Evolutionary conservation across 2,888 invertebrate genomes (phyloP).

Genomic region (Epistrophella euchroma): DNA sequence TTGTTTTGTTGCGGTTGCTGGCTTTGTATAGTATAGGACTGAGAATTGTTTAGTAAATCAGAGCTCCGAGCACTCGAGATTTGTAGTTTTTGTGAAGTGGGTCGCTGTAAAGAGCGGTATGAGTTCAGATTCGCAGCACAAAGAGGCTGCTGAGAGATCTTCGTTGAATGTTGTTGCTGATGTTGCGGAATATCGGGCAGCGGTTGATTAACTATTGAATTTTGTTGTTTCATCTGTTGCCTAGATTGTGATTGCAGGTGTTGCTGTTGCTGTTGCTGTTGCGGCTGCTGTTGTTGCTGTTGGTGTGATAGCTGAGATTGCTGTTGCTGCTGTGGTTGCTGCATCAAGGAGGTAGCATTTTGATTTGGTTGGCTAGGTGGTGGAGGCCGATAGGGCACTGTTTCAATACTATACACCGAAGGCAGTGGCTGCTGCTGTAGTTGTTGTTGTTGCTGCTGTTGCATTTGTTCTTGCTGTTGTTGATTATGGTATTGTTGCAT

Average conservation of each 20-base stretch:
- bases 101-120: conserved; percentile 86
- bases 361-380: conserved; percentile 71
- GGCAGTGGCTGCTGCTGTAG: conserved; percentile 79
- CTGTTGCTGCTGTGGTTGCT: conserved; percentile 77
- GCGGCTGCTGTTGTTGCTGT: conserved; percentile 73
- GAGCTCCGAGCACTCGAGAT: conserved; percentile 73
- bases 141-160: conserved; percentile 83
- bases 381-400: conserved; percentile 78
- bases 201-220: conserved; percentile 84
- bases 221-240: conserved; percentile 72
- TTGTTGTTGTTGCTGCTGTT: conserved; percentile 54
- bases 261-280: conserved; percentile 78
- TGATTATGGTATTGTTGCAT: conserved; percentile 75
- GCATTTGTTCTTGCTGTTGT: conserved; percentile 77
- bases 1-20: conserved; percentile 77
- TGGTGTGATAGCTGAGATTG: conserved; percentile 42
- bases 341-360: conserved; percentile 47
- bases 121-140: conserved; percentile 85
- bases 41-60: conserved; percentile 63
- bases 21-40: conserved; percentile 65
- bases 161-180: conserved; percentile 77
- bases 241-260: conserved; percentile 48
- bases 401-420: conserved; percentile 83
- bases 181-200: conserved; percentile 83
- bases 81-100: conserved; percentile 82